Evolutionary conservation across 53 echinoderm and acorn worm species (phyloP).

Genomic region (Apostichopus leukothele): DNA sequence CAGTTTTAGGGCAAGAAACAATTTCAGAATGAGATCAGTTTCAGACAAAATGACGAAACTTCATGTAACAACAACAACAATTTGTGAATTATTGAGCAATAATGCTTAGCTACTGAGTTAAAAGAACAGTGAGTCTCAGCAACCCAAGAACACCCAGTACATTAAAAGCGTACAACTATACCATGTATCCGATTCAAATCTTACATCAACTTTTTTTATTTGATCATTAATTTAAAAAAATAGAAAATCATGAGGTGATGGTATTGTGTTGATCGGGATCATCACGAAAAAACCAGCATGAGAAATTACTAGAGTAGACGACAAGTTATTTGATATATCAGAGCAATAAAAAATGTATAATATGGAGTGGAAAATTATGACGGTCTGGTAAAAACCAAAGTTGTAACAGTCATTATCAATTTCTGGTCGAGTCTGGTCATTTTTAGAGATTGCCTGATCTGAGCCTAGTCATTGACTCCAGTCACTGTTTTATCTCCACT

Average conservation of each 20-base stretch:
- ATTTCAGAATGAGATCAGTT: neutral
- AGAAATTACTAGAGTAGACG: neutral
- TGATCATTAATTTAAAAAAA: neutral
- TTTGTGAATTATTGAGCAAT: neutral
- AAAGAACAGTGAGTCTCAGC: neutral
- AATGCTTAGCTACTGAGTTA: neutral
- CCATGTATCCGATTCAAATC: neutral
- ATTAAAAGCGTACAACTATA: neutral
- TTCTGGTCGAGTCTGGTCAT: too few relatives aligned
- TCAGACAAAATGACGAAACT: neutral
- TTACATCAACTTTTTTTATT: neutral
- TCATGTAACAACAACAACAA: neutral
- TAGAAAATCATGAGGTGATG: neutral
- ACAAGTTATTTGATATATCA: neutral
- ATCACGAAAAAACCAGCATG: neutral
- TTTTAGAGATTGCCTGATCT: too few relatives aligned
- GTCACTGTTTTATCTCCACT: too few relatives aligned
- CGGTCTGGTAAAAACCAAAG: too few relatives aligned
- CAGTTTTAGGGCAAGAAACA: neutral
- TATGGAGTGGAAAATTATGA: too few relatives aligned
- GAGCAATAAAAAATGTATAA: too few relatives aligned
- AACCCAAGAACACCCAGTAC: neutral
- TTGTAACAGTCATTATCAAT: too few relatives aligned
- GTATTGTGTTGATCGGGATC: neutral
- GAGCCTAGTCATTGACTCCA: too few relatives aligned